Evolutionary conservation across 1,140 invertebrate genomes (phyloP).

Genomic region (Ephestia elutella): DNA sequence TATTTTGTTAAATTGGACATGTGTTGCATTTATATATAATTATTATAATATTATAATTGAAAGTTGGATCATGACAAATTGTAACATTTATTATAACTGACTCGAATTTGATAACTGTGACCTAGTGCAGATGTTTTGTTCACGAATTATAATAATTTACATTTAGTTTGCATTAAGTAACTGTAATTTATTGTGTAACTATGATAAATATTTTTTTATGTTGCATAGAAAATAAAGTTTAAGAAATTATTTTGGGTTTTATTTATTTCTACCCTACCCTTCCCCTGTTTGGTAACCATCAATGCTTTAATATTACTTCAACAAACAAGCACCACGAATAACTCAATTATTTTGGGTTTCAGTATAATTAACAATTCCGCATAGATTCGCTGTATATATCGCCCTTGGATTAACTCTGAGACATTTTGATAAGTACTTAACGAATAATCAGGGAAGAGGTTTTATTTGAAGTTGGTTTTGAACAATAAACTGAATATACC

Average conservation of each 20-base stretch:
- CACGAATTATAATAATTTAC: conserved; percentile 61
- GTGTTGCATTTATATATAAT: conserved; percentile 31
- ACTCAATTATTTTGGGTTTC: no score
- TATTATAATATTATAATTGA: conserved; percentile 8
- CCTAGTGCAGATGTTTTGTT: conserved; percentile 39
- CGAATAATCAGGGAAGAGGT: no score
- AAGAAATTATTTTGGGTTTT: conserved; percentile 62
- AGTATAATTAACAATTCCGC: no score
- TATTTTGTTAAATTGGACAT: conserved; percentile 30
- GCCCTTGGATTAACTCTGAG: no score
- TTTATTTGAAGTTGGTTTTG: no score
- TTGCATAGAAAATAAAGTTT: conserved; percentile 75
- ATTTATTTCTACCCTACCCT: conserved; percentile 17
- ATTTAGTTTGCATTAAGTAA: conserved; percentile 70
- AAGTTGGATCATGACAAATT: conserved; percentile 38
- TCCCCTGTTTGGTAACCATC: no score
- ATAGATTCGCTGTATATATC: no score
- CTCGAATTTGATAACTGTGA: conserved; percentile 17
- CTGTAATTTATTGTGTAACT: conserved; percentile 72
- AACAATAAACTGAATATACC: no score
- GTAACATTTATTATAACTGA: conserved; percentile 21
- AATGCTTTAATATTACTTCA: no score
- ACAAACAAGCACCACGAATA: no score
- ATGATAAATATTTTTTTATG: conserved; percentile 74
- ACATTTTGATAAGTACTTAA: no score